Conservation (phyloP, 2,113 vertebrate species). For the Macrotus californicus region DNA sequence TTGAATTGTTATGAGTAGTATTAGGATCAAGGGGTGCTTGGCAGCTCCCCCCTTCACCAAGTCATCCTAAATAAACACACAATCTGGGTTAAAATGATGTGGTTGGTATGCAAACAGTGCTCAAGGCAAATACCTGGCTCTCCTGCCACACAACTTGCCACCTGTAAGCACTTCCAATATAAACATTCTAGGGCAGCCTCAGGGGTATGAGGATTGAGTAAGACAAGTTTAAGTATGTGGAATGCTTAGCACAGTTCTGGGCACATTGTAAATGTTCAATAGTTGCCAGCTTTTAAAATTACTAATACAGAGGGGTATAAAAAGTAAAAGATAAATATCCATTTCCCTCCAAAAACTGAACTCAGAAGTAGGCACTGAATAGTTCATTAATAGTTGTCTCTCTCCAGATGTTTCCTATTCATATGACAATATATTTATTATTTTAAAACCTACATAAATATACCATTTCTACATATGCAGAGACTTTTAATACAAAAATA, state of each 20-base stretch:
- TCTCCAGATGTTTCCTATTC: conserved; percentile 8
- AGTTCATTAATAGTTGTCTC: background rate
- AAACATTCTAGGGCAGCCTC: background rate
- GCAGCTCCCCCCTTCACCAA: background rate
- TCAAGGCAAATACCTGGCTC: background rate
- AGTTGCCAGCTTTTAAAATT: background rate
- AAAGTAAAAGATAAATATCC: background rate
- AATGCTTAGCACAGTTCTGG: background rate
- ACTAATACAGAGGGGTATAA: background rate
- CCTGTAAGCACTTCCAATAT: background rate
- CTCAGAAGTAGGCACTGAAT: background rate
- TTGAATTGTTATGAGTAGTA: background rate
- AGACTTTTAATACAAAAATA: background rate
- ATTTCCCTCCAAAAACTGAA: background rate
- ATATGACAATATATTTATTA: background rate
- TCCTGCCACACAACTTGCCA: background rate
- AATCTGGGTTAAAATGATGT: background rate
- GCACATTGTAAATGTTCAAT: background rate
- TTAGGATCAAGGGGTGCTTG: background rate
- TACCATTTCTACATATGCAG: background rate
- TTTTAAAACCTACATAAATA: background rate
- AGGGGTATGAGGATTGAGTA: background rate
- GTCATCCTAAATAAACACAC: background rate
- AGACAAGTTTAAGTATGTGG: background rate
- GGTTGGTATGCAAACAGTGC: background rate